These are phyloP conservation scores for Branchipolynoe longqiensis DNA, from an alignment of 2,888 invertebrate species.

Conservation along the genomic window DNA sequence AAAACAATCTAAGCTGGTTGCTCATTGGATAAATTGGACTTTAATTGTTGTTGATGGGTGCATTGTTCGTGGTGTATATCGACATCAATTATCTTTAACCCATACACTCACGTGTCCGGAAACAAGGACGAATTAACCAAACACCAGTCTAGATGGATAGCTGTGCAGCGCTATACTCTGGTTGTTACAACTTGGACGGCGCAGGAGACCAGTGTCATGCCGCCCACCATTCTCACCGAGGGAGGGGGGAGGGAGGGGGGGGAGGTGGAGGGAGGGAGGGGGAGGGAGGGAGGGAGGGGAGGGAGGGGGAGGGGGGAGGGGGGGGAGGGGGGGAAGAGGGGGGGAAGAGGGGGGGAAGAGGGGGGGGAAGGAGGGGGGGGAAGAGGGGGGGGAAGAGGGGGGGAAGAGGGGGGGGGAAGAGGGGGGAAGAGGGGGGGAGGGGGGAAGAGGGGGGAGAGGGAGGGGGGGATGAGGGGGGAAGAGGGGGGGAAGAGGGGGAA, in stretches of 20 bases:
- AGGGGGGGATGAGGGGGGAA: background rate
- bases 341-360: background rate
- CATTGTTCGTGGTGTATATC: too few species aligned
- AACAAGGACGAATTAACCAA: too few species aligned
- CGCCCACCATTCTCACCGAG: background rate
- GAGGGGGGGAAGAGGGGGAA: background rate
- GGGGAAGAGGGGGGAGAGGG: background rate
- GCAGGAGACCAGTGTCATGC: background rate
- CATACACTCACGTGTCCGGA: too few species aligned
- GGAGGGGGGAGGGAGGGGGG: background rate
- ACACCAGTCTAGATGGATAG: too few species aligned
- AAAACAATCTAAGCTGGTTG: too few species aligned
- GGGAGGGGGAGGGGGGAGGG: background rate
- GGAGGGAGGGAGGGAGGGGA: background rate
- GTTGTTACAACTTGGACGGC: too few species aligned
- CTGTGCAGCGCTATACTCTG: too few species aligned
- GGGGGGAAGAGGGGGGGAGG: background rate
- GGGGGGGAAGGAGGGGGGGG: background rate
- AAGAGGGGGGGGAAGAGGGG: background rate
- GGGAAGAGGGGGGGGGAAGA: background rate
- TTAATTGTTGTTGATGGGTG: too few species aligned
- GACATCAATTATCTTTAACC: too few species aligned
- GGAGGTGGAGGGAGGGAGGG: background rate
- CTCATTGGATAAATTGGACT: too few species aligned
- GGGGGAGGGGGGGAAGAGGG: conserved; percentile 1